Evolutionary conservation across 2,797 vertebrate species (phyloP).

Genomic region (Vipera latastei): DNA sequence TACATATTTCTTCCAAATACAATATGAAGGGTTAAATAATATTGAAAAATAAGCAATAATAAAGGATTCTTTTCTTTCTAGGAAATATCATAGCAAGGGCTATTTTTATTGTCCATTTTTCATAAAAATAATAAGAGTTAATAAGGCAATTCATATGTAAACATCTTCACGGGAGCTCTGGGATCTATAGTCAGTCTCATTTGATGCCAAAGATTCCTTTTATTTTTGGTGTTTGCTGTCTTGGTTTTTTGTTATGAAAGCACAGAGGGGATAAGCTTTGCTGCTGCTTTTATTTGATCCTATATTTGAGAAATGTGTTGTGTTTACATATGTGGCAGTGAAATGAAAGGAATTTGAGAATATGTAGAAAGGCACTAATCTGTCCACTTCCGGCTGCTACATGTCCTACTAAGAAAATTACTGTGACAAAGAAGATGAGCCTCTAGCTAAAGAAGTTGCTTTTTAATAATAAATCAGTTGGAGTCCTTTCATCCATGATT

Average conservation of each 20-base stretch:
- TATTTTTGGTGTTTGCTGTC: background rate
- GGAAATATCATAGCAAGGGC: background rate
- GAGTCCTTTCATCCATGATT: background rate
- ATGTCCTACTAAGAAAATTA: background rate
- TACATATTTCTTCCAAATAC: background rate
- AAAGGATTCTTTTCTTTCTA: background rate
- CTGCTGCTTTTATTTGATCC: background rate
- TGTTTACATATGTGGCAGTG: background rate
- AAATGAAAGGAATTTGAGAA: background rate
- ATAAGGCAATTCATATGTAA: background rate
- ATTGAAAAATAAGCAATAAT: background rate
- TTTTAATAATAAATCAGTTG: background rate
- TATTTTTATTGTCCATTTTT: background rate
- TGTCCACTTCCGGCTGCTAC: background rate
- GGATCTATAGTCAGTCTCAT: background rate
- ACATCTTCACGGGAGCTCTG: background rate
- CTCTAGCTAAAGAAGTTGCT: background rate
- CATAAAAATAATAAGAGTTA: background rate
- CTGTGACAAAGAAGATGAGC: background rate
- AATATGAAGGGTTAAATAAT: background rate
- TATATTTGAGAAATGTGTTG: background rate
- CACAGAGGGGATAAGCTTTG: background rate
- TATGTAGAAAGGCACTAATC: background rate
- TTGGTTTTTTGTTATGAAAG: background rate
- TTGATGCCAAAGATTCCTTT: background rate